A percentile compares a stretch with the other conserved stretches of the same genome.
Evolutionary conservation across 2,888 invertebrate genomes (phyloP).

Genomic region (Acanthosepion esculentum): DNA sequence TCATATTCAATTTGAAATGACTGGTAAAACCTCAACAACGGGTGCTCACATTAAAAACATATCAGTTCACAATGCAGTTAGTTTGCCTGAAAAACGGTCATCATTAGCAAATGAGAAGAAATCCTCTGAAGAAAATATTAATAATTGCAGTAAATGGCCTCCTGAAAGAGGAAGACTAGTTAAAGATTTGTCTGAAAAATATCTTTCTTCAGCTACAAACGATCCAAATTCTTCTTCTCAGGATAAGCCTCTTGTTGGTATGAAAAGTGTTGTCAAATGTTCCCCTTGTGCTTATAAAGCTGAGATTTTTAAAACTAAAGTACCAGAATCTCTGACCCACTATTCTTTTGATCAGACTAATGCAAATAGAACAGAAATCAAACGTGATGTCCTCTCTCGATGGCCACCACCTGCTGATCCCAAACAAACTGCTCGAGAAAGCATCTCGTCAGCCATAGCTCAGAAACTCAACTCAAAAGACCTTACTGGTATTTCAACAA

Average conservation of each 20-base stretch:
- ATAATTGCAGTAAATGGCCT: constrained; percentile 45
- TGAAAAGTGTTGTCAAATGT: constrained; percentile 41
- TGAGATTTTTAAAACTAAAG: constrained; percentile 33
- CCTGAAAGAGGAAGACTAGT: constrained; percentile 14
- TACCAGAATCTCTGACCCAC: not conserved
- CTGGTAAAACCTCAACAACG: not conserved
- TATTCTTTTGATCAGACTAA: not conserved
- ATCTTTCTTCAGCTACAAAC: not conserved
- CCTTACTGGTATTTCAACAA: not conserved
- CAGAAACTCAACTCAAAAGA: constrained; percentile 15
- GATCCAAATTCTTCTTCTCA: not conserved
- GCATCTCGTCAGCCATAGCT: constrained; percentile 41
- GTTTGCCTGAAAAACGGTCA: not conserved
- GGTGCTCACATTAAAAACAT: not conserved
- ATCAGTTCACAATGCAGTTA: not conserved
- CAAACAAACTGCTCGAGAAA: constrained; percentile 41
- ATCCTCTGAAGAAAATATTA: not conserved
- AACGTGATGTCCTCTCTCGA: not conserved
- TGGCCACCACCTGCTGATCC: constrained; percentile 42
- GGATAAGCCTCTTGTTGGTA: not conserved
- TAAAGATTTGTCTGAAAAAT: constrained; percentile 17
- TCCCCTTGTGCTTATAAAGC: constrained; percentile 34
- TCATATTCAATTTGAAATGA: constrained; percentile 1
- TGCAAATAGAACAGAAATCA: not conserved
- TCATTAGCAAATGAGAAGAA: not conserved